Evolutionary conservation across 2,888 invertebrate genomes (phyloP).

Genomic region (Dolichomitus sp.): DNA sequence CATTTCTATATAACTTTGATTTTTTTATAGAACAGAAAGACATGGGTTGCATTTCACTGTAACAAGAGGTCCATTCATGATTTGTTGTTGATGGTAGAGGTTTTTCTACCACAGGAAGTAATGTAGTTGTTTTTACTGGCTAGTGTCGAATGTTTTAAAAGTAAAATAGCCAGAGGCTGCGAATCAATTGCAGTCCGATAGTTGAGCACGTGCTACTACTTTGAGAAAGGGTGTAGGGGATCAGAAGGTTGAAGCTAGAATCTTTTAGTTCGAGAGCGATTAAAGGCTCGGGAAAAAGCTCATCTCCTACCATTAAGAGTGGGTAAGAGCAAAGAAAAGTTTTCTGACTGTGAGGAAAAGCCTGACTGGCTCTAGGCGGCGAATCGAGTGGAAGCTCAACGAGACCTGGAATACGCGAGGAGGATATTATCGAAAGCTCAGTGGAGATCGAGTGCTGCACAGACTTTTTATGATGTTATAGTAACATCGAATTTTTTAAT

Average conservation of each 20-base stretch:
- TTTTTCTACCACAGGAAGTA: neutral
- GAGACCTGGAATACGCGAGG: slow-evolving; percentile 37
- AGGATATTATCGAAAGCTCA: slow-evolving; percentile 44
- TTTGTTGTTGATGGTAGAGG: neutral
- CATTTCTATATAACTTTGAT: too few species aligned
- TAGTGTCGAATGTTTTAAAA: neutral
- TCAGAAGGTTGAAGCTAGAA: slow-evolving; percentile 16
- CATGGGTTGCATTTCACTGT: neutral
- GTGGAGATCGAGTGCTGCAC: slow-evolving; percentile 34
- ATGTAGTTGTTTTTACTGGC: neutral
- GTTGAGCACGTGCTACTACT: slow-evolving; percentile 30
- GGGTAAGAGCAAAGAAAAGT: slow-evolving; percentile 35
- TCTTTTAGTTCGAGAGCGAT: slow-evolving; percentile 48
- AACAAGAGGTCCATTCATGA: neutral
- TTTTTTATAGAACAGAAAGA: neutral
- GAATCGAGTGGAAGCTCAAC: slow-evolving; percentile 26
- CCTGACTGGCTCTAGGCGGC: slow-evolving; percentile 20
- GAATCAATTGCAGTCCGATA: slow-evolving; percentile 26
- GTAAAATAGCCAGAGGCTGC: neutral
- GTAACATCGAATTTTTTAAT: neutral
- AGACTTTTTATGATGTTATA: slow-evolving; percentile 38
- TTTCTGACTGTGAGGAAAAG: slow-evolving; percentile 47
- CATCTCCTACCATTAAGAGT: slow-evolving; percentile 27
- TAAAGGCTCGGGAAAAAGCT: slow-evolving; percentile 45
- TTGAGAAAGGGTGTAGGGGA: neutral